These are phyloP conservation scores for Drosophila ambigua DNA, from an alignment of 1,140 invertebrate genomes.

Conservation along the genomic window DNA sequence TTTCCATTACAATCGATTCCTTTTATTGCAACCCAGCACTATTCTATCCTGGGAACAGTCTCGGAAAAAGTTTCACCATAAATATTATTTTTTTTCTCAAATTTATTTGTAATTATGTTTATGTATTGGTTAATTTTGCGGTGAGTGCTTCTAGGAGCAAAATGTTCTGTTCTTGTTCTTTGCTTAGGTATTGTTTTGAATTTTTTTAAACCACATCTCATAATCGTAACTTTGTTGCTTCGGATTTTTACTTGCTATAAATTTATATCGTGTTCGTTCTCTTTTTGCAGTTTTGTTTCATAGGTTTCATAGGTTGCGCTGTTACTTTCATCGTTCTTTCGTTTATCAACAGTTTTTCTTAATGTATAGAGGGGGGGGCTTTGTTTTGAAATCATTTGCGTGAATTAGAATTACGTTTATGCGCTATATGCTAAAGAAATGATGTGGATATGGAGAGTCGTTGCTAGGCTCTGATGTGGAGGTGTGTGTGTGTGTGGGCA, in stretches of 20 bases:
- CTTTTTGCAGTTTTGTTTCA: slow-evolving; percentile 11
- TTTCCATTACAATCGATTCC: too few relatives aligned
- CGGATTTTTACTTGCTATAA: slow-evolving; percentile 52
- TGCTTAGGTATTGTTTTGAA: slow-evolving; percentile 45
- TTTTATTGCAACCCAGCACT: too few relatives aligned
- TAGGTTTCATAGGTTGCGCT: slow-evolving; percentile 22
- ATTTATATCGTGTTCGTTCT: slow-evolving; percentile 21
- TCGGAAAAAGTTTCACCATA: neutral
- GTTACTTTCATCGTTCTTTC: slow-evolving; percentile 18
- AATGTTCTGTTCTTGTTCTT: slow-evolving; percentile 63
- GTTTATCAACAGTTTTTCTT: slow-evolving; percentile 68
- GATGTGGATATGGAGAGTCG: slow-evolving; percentile 50
- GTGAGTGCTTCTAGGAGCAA: slow-evolving; percentile 83
- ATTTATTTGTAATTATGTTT: slow-evolving; percentile 83
- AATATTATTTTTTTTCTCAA: slow-evolving; percentile 35
- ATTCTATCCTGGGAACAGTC: too few relatives aligned
- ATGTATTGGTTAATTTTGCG: slow-evolving; percentile 83
- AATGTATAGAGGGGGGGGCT: slow-evolving; percentile 35
- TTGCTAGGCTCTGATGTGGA: slow-evolving; percentile 26
- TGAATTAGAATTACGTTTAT: slow-evolving; percentile 70
- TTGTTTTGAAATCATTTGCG: slow-evolving; percentile 68
- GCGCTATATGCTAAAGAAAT: slow-evolving; percentile 68
- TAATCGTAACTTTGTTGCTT: slow-evolving; percentile 46
- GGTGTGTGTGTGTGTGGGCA: slow-evolving; percentile 28
- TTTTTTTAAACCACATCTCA: slow-evolving; percentile 56